Base-by-base conservation (phyloP, 1,140 invertebrate species). In the Drosophila cardini region DNA sequence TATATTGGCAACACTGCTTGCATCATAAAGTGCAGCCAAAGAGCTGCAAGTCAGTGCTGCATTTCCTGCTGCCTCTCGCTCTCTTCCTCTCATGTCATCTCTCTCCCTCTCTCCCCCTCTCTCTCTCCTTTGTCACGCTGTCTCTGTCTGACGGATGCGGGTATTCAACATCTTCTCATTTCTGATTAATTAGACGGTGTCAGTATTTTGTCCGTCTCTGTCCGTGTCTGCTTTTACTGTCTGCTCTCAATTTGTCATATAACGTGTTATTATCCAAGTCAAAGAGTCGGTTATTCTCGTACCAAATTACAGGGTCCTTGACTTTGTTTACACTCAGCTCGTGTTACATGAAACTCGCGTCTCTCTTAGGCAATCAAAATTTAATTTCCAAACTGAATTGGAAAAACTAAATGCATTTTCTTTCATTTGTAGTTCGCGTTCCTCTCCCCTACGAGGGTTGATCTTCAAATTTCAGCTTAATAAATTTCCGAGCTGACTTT, bases 231-330 rank as follows among this genome's bases (percentile, higher is more conserved):
- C n/a, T n/a, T n/a, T n/a, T n/a, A n/a, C n/a, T n/a, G n/a, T 26
- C 21, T 48, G 36, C 55, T 69, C 67, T 71, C 72, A 71, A 75
- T 75, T 75, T 71, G 67, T 75, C 72, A 75, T 71, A 71, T 71
- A 64, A 64, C 60, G 45, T 75, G 58, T 73, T 60, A 68, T 73
- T 68, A 61, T 30, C 36, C 40, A 56, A 50, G 43, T 56, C 50
- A n/a, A 50, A 40, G 21, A 26, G 26, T 64, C 36, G 48, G 43
- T 8, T 30, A 21, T 34, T 32, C 26, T 11, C 13, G 21, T 36
- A 13, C 16, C n/a, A 53, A 69, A 69, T 68, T 48, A 68, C 18
- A 69, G 56, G 52, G 52, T 45, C 40, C 18, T 34, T 9, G 13
- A 43, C 11, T 7, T 18, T 15, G 21, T 30, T 36, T 15, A 18